phyloP scores from a whole-genome alignment of 2,888 invertebrate genomes.

The Zygaena filipendulae region DNA sequence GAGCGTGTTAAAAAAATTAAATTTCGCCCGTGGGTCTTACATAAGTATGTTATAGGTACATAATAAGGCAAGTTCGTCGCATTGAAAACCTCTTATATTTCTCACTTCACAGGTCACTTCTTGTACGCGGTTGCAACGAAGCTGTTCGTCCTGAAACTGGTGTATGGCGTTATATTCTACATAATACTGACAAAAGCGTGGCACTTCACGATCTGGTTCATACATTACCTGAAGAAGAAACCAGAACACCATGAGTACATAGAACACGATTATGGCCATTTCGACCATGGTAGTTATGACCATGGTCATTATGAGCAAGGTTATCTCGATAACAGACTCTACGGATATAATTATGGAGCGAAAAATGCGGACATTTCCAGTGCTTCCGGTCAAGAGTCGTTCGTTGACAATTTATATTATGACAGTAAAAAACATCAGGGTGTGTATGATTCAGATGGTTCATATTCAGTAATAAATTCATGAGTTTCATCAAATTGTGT shows the following conservation, averaged over 20 bases:
- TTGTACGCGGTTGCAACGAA: conserved; percentile 53
- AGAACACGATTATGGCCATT: conserved; percentile 25
- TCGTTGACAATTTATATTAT: too few species aligned
- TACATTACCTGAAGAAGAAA: conserved; percentile 46
- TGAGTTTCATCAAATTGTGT: too few species aligned
- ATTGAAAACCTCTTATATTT: too few species aligned
- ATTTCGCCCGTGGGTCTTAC: too few species aligned
- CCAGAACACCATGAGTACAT: conserved; percentile 33
- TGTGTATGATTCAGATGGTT: conserved; percentile 56
- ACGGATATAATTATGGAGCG: too few species aligned
- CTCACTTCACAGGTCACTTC: conserved; percentile 48
- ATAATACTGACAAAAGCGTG: conserved; percentile 40
- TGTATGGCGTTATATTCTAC: conserved; percentile 48
- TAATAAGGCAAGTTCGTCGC: too few species aligned
- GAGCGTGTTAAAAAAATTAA: too few species aligned
- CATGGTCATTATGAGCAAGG: conserved; percentile 13
- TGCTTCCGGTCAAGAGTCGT: too few species aligned
- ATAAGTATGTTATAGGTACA: too few species aligned
- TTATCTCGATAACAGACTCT: conserved; percentile 18
- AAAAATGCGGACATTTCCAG: too few species aligned
- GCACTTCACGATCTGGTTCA: conserved; percentile 48
- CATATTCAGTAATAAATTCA: conserved; percentile 33
- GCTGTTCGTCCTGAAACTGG: conserved; percentile 41
- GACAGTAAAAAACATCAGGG: too few species aligned
- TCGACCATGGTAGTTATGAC: conserved; percentile 13